Evolutionary conservation across 2,113 vertebrate species (phyloP), one percentile per base, ranked within the genome.

Genomic region (Anoplopoma fimbria): DNA sequence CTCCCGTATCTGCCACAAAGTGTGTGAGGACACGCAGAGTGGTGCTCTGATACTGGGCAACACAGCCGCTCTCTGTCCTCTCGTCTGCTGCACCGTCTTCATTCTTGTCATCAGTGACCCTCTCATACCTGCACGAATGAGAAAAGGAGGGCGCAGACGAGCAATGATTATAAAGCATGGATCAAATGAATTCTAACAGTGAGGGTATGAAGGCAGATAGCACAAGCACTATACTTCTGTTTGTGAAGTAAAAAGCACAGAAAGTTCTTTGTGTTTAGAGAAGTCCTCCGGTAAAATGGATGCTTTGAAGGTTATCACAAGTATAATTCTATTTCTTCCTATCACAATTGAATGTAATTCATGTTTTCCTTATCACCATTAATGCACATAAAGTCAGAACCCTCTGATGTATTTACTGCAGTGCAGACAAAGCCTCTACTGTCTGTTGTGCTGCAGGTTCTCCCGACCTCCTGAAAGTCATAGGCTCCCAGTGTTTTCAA

Each of bases 41-140:
- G 93, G 97, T 97, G 15, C 95, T 97, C 90, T 99, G 98, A 93
- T 98, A 99, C 93, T 98, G 97, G 36, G 97, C 94, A 2, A 92
- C 90, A 9, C 98, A 99, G 29, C 95, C 93, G 7, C 93, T 90
- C 10, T 97, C 97, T 0, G 91, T 89, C 75, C 93, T 92, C 63
- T 95, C 96, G 1, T 80, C 74, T 9, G 95, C 94, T 4, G 96
- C 95, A 0, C 95, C 93, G 0, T 94, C 96, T 0, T 95, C 95
- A 0, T 96, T 96, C 2, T 95, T 97, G 77, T 96, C 94, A 95
- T 9, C 96, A 87, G 81, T 97, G 93, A 71, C 95, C 85, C 88
- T 77, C 77, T 94, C 91, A 1, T 91, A 92, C 78, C 94, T 94
- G 36, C 51, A 63, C 17, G 29, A 51, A 49, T 9, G 38, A 21